Evolutionary conservation across 2,797 vertebrate species (phyloP).

Genomic region (Clamator glandarius): DNA sequence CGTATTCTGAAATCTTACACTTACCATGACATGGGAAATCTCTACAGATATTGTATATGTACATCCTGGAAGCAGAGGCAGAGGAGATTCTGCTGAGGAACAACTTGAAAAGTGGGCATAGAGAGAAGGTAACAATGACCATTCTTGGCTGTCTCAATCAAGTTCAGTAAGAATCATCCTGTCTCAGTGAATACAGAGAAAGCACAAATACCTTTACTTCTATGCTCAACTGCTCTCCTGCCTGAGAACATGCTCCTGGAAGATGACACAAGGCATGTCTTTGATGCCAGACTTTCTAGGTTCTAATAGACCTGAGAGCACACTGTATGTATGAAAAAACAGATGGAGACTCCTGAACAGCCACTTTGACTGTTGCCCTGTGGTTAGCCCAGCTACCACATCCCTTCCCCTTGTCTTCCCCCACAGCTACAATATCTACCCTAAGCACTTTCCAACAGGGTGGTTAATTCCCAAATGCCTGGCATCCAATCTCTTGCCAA

Average conservation of each 20-base stretch:
- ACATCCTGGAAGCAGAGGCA: background rate
- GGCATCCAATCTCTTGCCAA: background rate
- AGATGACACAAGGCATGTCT: background rate
- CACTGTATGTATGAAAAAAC: background rate
- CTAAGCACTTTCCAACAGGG: background rate
- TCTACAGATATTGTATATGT: background rate
- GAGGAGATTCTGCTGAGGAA: background rate
- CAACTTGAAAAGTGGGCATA: background rate
- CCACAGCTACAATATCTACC: background rate
- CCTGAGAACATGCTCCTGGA: fast-evolving
- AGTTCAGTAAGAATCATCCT: background rate
- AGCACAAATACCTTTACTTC: background rate
- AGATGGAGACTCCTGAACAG: background rate
- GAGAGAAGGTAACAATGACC: background rate
- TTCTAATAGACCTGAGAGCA: too few relatives aligned
- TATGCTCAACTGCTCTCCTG: background rate
- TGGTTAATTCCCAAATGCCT: background rate
- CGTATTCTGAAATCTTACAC: background rate
- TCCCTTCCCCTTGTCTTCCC: background rate
- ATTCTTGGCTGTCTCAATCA: background rate
- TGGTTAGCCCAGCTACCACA: background rate
- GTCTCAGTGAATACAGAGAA: background rate
- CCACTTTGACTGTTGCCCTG: background rate
- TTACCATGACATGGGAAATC: background rate
- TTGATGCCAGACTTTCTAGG: fast-evolving